These are phyloP conservation scores for Callionymus lyra DNA, from an alignment of 2,113 vertebrate species.

Conservation along the genomic window DNA sequence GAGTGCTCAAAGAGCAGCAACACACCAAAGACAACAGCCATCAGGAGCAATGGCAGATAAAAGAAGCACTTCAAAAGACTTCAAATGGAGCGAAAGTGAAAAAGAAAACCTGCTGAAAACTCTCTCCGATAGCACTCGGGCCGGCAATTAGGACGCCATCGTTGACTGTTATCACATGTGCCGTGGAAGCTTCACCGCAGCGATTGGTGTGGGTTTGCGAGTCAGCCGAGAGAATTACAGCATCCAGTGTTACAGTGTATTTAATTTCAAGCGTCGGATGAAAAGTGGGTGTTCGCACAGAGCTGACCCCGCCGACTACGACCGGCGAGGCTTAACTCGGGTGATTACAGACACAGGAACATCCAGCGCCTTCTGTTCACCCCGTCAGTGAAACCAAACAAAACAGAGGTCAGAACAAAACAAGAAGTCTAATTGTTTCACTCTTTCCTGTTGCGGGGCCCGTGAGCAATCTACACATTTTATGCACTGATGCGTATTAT, in stretches of 20 bases:
- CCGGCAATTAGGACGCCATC: slow-evolving; percentile 61
- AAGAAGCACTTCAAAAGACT: slow-evolving; percentile 66
- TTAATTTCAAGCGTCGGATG: slow-evolving; percentile 60
- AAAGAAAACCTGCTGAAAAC: slow-evolving; percentile 64
- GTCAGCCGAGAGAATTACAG: slow-evolving; percentile 40
- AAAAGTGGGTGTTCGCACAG: slow-evolving; percentile 61
- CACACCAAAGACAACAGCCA: slow-evolving; percentile 66
- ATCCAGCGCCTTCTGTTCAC: slow-evolving; percentile 45
- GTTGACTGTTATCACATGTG: slow-evolving; percentile 42
- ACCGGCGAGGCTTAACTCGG: slow-evolving; percentile 42
- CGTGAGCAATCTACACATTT: slow-evolving; percentile 50
- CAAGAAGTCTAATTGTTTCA: slow-evolving; percentile 64
- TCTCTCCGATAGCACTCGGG: slow-evolving; percentile 54
- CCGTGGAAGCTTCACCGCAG: slow-evolving; percentile 39
- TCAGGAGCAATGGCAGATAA: slow-evolving; percentile 65
- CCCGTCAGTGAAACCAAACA: slow-evolving; percentile 47
- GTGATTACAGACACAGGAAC: slow-evolving; percentile 50
- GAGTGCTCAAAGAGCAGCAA: slow-evolving; percentile 51
- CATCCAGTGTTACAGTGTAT: slow-evolving; percentile 41
- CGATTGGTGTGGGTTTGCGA: slow-evolving; percentile 52
- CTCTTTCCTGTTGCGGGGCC: slow-evolving; percentile 61
- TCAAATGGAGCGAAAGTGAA: slow-evolving; percentile 61
- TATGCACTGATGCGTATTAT: slow-evolving; percentile 58
- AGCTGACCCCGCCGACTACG: slow-evolving; percentile 48
- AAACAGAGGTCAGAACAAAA: slow-evolving; percentile 63